Evolutionary conservation across 1,140 invertebrate species (phyloP), one percentile per base, ranked within the genome.

Genomic region (Caenorhabditis inopinata): DNA sequence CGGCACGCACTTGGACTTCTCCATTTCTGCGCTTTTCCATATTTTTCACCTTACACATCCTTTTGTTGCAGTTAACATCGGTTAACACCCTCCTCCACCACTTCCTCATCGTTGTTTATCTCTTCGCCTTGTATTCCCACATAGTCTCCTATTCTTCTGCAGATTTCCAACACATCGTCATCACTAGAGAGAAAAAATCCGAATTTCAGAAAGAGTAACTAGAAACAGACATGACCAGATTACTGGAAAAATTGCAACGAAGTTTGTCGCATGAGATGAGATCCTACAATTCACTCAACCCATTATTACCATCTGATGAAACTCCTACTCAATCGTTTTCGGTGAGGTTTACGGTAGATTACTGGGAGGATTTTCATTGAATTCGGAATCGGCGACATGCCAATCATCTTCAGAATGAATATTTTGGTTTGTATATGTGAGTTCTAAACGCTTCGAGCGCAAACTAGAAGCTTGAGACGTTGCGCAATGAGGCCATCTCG

Each of bases 241-340:
- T 68, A 68, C 58, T 68, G 32, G 58, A 68, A 68, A 68, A 68
- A 42, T 5, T 68, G 23, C 58, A 68, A 16, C 2, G 58, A 68
- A 68, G 58, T 46, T 78, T 78, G 38, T 78, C 49, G 51, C 51
- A 53, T 16, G 49, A 53, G 35, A 32, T 32, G 32, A 51, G 32
- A 14, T 45, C 76, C 14, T 47, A 47, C 76, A 62, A 32, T 14
- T 62, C 45, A 32, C 48, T 49, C 12, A 58, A 42, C 21, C 76
- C 76, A 32, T 12, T 68, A 23, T 53, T 42, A 53, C 49, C 53
- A 42, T 58, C 76, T 25, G 35, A 78, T 32, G 42, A 45, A n/a
- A 62, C 32, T 5, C 35, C 35, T 16, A 58, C 35, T 35, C 76
- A 58, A 25, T 78, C 35, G 29, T 78, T 76, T 76, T 76, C 32